These are phyloP conservation scores for Channa argus DNA, from an alignment of 2,113 vertebrate genomes.

Conservation along the genomic window DNA sequence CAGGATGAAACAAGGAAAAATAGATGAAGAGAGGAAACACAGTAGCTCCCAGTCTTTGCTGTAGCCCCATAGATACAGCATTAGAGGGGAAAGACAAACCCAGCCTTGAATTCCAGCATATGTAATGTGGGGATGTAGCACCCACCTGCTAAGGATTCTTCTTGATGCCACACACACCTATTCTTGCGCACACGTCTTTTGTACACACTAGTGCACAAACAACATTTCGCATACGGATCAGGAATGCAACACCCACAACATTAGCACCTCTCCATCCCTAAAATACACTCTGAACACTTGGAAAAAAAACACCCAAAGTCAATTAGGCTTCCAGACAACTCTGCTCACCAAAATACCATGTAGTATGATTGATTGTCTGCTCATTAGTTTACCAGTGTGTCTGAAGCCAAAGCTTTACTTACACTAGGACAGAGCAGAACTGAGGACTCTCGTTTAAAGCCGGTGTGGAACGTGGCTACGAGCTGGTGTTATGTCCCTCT, in stretches of 20 bases:
- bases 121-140: slow-evolving; percentile 71
- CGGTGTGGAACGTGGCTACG: not conserved
- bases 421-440: not conserved
- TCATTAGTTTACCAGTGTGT: slow-evolving; percentile 29
- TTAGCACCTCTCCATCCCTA: slow-evolving; percentile 21
- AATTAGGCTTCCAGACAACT: slow-evolving; percentile 19
- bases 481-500: slow-evolving; percentile 5
- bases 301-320: slow-evolving; percentile 8
- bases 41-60: slow-evolving; percentile 7
- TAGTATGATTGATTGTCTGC: slow-evolving; percentile 28
- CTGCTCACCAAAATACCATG: slow-evolving; percentile 11
- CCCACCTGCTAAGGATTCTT: slow-evolving; percentile 60
- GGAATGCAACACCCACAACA: slow-evolving; percentile 41
- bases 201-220: not conserved
- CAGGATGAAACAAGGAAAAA: slow-evolving; percentile 9
- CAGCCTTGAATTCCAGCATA: slow-evolving; percentile 63
- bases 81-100: slow-evolving; percentile 36
- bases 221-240: slow-evolving; percentile 21
- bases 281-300: slow-evolving; percentile 33
- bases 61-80: slow-evolving; percentile 12
- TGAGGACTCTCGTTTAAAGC: not conserved
- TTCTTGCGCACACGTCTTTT: too few species aligned
- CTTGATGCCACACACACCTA: not conserved
- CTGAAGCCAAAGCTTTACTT: slow-evolving; percentile 5
- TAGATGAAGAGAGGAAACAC: not conserved